phyloP scores from a whole-genome alignment of 1,140 invertebrate genomes.

The Drosophila lacteicornis region DNA sequence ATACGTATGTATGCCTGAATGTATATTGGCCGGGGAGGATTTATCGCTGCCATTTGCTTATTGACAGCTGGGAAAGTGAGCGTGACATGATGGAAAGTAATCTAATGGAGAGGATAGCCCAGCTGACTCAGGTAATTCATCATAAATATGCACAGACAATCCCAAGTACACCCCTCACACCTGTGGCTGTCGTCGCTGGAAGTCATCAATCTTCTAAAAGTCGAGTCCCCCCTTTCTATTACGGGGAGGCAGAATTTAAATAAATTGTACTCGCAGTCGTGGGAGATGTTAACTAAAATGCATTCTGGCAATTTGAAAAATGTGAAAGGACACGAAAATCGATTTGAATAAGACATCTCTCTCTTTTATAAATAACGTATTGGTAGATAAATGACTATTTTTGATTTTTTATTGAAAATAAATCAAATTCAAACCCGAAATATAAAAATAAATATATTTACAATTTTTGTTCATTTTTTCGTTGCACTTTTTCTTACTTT shows the following conservation, averaged over 20 bases:
- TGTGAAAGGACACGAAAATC: background rate
- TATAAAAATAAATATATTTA: background rate
- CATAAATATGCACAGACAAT: constrained; percentile 57
- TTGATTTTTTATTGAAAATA: background rate
- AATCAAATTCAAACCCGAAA: background rate
- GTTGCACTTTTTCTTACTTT: background rate
- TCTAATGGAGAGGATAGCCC: constrained; percentile 50
- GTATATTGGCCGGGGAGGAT: constrained; percentile 37
- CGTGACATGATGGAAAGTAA: constrained; percentile 67
- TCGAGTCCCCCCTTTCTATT: constrained; percentile 11
- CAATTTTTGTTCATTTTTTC: background rate
- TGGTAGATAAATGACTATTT: background rate
- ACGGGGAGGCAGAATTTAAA: constrained; percentile 11
- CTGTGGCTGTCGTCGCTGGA: constrained; percentile 42
- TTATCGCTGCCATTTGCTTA: constrained; percentile 76
- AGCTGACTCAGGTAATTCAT: constrained; percentile 70
- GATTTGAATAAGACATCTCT: background rate
- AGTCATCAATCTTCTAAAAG: constrained; percentile 58
- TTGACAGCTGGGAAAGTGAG: constrained; percentile 69
- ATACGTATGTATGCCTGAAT: background rate
- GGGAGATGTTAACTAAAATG: constrained; percentile 17
- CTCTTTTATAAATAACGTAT: background rate
- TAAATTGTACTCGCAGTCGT: constrained; percentile 22
- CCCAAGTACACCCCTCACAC: constrained; percentile 35
- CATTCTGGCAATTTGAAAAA: constrained; percentile 4